Evolutionary conservation across 1,140 invertebrate genomes (phyloP).

Genomic region (Drosophila burlai): DNA sequence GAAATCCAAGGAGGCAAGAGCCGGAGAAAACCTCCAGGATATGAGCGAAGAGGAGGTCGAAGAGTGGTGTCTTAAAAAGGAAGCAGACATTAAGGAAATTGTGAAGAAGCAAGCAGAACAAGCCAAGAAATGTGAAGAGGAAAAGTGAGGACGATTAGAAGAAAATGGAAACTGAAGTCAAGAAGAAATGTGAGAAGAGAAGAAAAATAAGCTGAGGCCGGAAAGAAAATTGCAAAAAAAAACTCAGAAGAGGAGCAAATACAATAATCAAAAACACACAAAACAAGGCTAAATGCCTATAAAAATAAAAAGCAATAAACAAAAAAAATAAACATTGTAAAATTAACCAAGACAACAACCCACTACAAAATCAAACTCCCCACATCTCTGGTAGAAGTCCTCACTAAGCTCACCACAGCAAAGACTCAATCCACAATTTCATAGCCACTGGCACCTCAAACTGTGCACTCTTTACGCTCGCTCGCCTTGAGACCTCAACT

Average conservation of each 20-base stretch:
- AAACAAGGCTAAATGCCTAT: too few relatives aligned
- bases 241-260: not conserved
- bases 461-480: conserved; percentile 7
- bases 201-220: not conserved
- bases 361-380: not conserved
- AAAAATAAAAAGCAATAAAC: too few relatives aligned
- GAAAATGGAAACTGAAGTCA: not conserved
- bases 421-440: not conserved
- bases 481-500: conserved; percentile 40
- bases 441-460: not conserved
- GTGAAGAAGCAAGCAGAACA: conserved; percentile 3
- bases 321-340: not conserved
- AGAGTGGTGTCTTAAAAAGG: conserved; percentile 18
- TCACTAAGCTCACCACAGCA: not conserved
- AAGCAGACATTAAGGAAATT: conserved; percentile 1
- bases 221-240: not conserved
- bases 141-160: not conserved
- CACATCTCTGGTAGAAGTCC: not conserved
- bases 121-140: not conserved
- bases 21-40: not conserved
- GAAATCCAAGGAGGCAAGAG: not conserved
- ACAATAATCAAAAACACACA: too few relatives aligned
- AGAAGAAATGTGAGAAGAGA: not conserved
- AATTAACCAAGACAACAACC: not conserved
- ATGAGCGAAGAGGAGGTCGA: conserved; percentile 23